phyloP scores from a whole-genome alignment of 2,113 vertebrate genomes.

The Asarcornis scutulata region DNA sequence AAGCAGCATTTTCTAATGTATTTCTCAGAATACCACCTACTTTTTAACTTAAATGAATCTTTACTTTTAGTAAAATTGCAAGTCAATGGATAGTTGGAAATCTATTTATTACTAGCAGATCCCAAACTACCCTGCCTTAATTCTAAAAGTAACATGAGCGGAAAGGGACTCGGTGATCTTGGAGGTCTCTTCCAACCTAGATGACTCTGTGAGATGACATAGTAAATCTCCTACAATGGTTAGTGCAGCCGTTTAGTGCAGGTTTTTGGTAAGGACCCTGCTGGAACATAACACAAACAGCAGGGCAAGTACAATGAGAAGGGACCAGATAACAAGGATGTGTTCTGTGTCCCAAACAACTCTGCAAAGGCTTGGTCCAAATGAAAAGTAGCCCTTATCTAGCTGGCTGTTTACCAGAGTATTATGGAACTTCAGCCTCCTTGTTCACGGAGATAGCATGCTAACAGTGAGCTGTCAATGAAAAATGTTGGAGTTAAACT shows the following conservation, averaged over 20 bases:
- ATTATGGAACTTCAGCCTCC: not conserved
- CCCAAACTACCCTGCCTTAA: not conserved
- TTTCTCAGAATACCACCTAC: not conserved
- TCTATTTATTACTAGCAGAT: not conserved
- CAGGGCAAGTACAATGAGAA: not conserved
- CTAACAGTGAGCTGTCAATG: not conserved
- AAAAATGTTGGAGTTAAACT: not conserved
- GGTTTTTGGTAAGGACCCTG: not conserved
- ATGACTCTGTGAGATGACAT: not conserved
- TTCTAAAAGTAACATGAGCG: not conserved
- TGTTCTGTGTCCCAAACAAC: not conserved
- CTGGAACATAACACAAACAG: not conserved
- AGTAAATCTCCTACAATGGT: not conserved
- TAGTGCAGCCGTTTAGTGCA: not conserved
- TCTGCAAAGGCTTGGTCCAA: not conserved
- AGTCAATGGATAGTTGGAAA: not conserved
- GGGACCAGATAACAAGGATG: not conserved
- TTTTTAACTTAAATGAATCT: not conserved
- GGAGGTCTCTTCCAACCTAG: no score
- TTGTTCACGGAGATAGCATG: not conserved
- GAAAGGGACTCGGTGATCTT: not conserved
- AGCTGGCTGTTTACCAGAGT: not conserved
- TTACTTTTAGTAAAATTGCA: not conserved
- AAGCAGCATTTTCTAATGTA: not conserved
- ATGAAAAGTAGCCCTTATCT: not conserved